Percentiles rank a stretch among this genome's conserved stretches.
Conservation (phyloP, 2,888 invertebrate genomes). For the Euproctis similis region DNA sequence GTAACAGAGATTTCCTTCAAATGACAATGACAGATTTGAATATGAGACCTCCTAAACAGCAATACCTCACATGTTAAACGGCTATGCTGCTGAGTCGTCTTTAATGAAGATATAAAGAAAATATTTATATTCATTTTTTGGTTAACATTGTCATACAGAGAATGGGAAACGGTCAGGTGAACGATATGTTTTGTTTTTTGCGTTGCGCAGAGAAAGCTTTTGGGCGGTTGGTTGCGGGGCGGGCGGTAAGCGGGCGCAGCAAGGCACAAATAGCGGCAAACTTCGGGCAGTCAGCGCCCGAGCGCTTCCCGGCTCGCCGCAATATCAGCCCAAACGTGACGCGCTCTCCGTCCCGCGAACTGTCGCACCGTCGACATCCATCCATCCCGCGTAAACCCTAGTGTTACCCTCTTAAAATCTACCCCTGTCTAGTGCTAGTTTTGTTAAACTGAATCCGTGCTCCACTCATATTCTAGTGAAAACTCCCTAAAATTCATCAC, state of each 20-base stretch:
- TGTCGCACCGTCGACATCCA: conserved; percentile 16
- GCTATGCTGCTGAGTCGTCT: too few relatives aligned
- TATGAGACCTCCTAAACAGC: too few relatives aligned
- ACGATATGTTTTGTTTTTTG: conserved; percentile 47
- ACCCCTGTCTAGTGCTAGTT: not conserved
- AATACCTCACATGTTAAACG: too few relatives aligned
- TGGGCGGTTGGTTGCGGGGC: conserved; percentile 45
- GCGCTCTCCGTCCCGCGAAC: conserved; percentile 16
- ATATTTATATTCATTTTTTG: too few relatives aligned
- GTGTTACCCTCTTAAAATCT: not conserved
- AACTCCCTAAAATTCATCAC: conserved; percentile 24
- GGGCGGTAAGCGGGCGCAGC: conserved; percentile 56
- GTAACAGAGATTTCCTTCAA: too few relatives aligned
- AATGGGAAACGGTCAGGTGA: too few relatives aligned
- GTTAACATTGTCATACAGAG: too few relatives aligned
- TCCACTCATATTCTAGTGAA: too few relatives aligned
- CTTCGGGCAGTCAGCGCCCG: conserved; percentile 48
- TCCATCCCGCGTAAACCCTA: conserved; percentile 12
- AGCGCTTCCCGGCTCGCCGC: conserved; percentile 29
- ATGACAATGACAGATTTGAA: too few relatives aligned
- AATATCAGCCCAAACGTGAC: conserved; percentile 5
- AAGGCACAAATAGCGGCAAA: conserved; percentile 68
- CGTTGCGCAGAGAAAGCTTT: conserved; percentile 71
- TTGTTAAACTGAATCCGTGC: not conserved
- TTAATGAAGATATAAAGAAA: conserved; percentile 49